Conservation (phyloP, 1,140 invertebrate species). For the Procambarus virginalis region DNA sequence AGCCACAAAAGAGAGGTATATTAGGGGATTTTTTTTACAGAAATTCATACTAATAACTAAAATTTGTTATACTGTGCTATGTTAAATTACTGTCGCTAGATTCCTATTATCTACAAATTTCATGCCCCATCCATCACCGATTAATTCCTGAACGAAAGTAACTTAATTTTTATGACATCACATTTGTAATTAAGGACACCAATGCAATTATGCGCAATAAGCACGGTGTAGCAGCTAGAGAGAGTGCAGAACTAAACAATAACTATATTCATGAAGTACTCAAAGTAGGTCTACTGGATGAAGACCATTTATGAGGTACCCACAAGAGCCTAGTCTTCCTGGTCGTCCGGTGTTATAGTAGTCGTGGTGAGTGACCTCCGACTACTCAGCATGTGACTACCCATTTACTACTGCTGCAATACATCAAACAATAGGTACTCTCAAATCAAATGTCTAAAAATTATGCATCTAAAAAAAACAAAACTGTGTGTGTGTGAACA, state of each 20-base stretch:
- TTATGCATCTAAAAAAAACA: too few relatives aligned
- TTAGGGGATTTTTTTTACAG: neutral
- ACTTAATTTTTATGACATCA: neutral
- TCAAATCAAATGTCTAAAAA: neutral
- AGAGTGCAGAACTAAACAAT: slow-evolving; percentile 35
- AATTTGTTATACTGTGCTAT: neutral
- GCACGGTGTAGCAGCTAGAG: slow-evolving; percentile 27
- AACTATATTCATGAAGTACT: slow-evolving; percentile 19
- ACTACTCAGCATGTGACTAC: slow-evolving; percentile 53
- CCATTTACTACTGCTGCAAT: slow-evolving; percentile 54
- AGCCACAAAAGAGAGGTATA: slow-evolving; percentile 44
- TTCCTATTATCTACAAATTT: slow-evolving; percentile 5
- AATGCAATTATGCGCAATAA: slow-evolving; percentile 4
- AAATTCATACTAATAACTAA: neutral
- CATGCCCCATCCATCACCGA: slow-evolving; percentile 9
- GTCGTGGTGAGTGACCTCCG: slow-evolving; percentile 29
- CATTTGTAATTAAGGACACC: neutral
- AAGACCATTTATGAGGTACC: slow-evolving; percentile 1
- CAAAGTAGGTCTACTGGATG: neutral
- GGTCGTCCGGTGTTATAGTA: slow-evolving; percentile 4
- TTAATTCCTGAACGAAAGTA: neutral
- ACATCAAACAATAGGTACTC: neutral
- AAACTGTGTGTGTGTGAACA: too few relatives aligned
- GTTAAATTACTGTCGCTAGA: neutral
- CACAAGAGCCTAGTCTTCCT: slow-evolving; percentile 39